Percentiles rank a stretch among this genome's conserved stretches.
phyloP scores from a whole-genome alignment of 1,140 invertebrate genomes.

The Hycleus phaleratus region DNA sequence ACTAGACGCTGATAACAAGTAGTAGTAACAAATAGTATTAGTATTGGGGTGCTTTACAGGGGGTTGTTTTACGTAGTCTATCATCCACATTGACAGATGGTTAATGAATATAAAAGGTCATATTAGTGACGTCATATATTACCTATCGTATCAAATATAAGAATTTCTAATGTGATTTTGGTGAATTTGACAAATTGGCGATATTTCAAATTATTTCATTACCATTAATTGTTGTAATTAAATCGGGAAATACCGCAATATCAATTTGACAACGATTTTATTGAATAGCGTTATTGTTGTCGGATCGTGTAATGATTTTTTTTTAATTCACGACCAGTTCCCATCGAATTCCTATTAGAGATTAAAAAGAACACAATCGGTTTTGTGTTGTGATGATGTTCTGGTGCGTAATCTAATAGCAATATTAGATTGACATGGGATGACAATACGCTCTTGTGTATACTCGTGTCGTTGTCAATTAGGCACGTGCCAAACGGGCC shows the following conservation, averaged over 20 bases:
- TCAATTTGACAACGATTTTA: no score
- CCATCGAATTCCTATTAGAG: slow-evolving; percentile 7
- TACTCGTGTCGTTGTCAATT: slow-evolving; percentile 39
- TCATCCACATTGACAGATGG: slow-evolving; percentile 40
- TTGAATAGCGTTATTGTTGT: no score
- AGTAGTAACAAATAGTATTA: slow-evolving; percentile 12
- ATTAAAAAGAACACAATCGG: slow-evolving; percentile 15
- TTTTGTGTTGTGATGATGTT: slow-evolving; percentile 27
- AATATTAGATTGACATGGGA: slow-evolving; percentile 37
- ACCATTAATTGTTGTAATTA: no score
- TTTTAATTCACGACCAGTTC: slow-evolving; percentile 22
- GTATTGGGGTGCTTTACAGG: slow-evolving; percentile 1
- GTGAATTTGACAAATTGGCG: no score
- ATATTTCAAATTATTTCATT: no score
- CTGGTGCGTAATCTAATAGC: slow-evolving; percentile 33
- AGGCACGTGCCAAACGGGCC: slow-evolving; percentile 28
- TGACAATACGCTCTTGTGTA: slow-evolving; percentile 34
- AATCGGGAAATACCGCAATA: no score
- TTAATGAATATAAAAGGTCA: slow-evolving; percentile 33
- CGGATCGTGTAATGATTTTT: slow-evolving; percentile 8
- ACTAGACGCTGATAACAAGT: slow-evolving; percentile 28
- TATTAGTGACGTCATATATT: slow-evolving; percentile 27
- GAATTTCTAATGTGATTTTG: no score
- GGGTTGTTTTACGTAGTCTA: slow-evolving; percentile 21
- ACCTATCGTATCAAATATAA: no score